phyloP scores from a whole-genome alignment of 64 coral and sea anemone species.

The Cladopsammia gracilis region DNA sequence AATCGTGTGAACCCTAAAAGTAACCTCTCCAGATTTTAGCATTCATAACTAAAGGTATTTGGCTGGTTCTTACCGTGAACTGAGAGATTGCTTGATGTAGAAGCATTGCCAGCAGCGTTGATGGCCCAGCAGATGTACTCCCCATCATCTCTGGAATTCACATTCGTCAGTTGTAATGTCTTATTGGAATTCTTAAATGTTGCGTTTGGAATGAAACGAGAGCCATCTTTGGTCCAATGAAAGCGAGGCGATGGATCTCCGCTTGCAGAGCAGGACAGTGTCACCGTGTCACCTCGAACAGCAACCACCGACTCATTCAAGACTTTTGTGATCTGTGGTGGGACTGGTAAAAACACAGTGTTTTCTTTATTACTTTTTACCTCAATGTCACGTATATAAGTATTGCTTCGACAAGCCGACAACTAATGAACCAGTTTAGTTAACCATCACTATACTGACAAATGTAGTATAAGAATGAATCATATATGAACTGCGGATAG shows the following conservation, averaged over 20 bases:
- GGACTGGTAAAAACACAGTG: slow-evolving; percentile 31
- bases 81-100: slow-evolving; percentile 4
- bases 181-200: background rate
- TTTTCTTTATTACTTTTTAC: too few species aligned
- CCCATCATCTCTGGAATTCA: slow-evolving; percentile 14
- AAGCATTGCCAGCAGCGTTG: slow-evolving; percentile 35
- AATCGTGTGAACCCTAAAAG: too few species aligned
- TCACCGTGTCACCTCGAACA: background rate
- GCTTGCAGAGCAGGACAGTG: slow-evolving; percentile 17
- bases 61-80: slow-evolving; percentile 46
- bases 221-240: slow-evolving; percentile 17
- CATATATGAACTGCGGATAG: too few species aligned
- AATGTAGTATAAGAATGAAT: too few species aligned
- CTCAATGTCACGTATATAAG: too few species aligned
- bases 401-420: too few species aligned
- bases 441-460: too few species aligned
- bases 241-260: slow-evolving; percentile 53
- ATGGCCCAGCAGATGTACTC: slow-evolving; percentile 28
- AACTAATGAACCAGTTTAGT: too few species aligned
- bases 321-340: background rate
- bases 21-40: too few species aligned
- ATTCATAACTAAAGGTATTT: too few species aligned
- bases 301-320: slow-evolving; percentile 16
- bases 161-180: slow-evolving; percentile 1
- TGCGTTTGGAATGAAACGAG: background rate